Evolutionary conservation across 2,888 invertebrate species (phyloP), one percentile per base, ranked within the genome.

Genomic region (Plemyria rubiginata): DNA sequence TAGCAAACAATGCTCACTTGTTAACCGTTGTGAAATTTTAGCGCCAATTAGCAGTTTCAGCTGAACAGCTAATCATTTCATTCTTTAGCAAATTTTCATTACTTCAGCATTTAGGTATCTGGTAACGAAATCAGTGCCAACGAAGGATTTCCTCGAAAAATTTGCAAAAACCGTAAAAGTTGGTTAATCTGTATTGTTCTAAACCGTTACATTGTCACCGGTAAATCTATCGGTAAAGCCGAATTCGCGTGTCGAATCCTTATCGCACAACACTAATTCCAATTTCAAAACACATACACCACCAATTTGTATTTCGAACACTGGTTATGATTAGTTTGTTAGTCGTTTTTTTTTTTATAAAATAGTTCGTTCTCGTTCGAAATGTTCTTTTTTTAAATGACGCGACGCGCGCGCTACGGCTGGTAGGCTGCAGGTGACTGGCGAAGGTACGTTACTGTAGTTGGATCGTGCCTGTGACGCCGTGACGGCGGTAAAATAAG

Each of bases 341-440:
- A 86, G 79, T 86, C 41, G 32, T 51, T 50, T 51, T 52, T 40
- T 52, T 40, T 8, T 41, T 52, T 28, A 43, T 43, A 48, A 51
- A 28, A 52, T 52, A 84, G 76, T 82, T 61, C 49, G 64, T 73
- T 56, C 48, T 75, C 75, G 81, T 77, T 73, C 71, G 72, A 73
- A 78, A 74, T 81, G 79, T 72, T 72, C 70, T 53, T 43, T 70
- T 57, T 72, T 70, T 58, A 72, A 76, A 75, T 76, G 74, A 62
- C 75, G 76, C 74, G 74, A 84, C 88, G 87, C 89, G 90, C 81
- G 88, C 88, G 86, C 76, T 74, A 71, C 70, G 74, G 77, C 80
- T 88, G 88, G 84, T 77, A 76, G 86, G 85, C 82, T 77, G 82
- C 92, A 92, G 92, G 91, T 90, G 91, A 92, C 92, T 92, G 91